Evolutionary conservation across 30 jellyfish, hydroid and myxozoan genomes (phyloP).

Genomic region (Cassiopea andromeda): DNA sequence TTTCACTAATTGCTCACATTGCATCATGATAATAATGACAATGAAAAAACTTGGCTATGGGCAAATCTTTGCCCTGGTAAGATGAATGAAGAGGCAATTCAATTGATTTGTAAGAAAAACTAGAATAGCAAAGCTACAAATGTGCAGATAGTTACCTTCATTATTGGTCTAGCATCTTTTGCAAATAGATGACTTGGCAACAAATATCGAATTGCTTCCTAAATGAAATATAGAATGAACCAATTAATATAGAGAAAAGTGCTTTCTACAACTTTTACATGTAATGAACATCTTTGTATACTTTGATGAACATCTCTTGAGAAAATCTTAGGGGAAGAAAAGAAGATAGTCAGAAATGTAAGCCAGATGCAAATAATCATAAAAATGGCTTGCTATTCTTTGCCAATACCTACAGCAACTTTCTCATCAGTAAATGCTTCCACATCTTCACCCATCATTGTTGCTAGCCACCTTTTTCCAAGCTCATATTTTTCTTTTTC

Average conservation of each 20-base stretch:
- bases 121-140: too few species aligned
- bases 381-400: not conserved
- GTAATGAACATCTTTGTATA: not conserved
- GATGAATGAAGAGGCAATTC: too few species aligned
- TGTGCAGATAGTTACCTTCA: conserved; percentile 65
- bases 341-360: too few species aligned
- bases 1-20: too few species aligned
- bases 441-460: conserved; percentile 99
- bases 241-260: not conserved
- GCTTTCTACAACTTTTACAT: not conserved
- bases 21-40: too few species aligned
- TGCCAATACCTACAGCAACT: conserved; percentile 61
- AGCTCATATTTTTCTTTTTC: conserved; percentile 72
- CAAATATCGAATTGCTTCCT: conserved; percentile 82
- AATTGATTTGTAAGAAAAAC: too few species aligned
- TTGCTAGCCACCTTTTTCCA: conserved; percentile 98
- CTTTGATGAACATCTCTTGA: not conserved
- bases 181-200: conserved; percentile 98
- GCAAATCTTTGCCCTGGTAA: too few species aligned
- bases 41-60: too few species aligned
- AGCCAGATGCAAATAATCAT: too few species aligned
- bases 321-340: too few species aligned
- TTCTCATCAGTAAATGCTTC: conserved; percentile 89
- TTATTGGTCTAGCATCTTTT: conserved; percentile 97
- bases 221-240: not conserved